Evolutionary conservation across 1,140 invertebrate species (phyloP).

Genomic region (Paraescarpia echinospica): DNA sequence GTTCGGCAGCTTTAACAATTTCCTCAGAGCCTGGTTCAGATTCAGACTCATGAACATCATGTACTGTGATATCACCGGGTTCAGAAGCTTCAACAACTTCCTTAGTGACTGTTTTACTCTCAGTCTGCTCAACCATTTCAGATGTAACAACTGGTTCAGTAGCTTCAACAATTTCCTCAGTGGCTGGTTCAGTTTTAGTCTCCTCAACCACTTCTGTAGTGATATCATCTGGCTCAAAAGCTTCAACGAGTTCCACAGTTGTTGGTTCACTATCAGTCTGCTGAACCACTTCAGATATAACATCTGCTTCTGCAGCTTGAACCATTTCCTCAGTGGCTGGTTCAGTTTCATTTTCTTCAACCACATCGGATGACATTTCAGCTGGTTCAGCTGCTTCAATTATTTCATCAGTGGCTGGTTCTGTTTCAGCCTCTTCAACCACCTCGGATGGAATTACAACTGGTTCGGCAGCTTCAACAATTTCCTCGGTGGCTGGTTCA

Average conservation of each 20-base stretch:
- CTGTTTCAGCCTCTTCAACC: background rate
- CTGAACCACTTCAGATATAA: constrained; percentile 9
- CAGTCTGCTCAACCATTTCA: no score
- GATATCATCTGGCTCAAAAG: no score
- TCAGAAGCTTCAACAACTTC: background rate
- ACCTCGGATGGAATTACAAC: no score
- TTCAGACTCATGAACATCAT: background rate
- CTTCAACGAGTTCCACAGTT: constrained; percentile 39
- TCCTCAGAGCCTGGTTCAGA: background rate
- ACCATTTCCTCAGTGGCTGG: no score
- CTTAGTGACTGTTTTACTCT: background rate
- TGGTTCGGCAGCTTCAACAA: no score
- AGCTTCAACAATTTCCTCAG: background rate
- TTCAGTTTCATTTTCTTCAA: no score
- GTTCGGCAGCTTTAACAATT: background rate
- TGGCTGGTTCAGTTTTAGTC: background rate
- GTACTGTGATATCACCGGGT: background rate
- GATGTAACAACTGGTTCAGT: background rate
- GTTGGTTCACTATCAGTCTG: constrained; percentile 32
- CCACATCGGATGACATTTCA: no score
- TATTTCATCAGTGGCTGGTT: background rate
- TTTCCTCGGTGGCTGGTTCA: no score
- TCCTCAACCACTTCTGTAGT: background rate
- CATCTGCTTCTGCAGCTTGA: no score
- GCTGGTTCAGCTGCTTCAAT: background rate